Evolutionary conservation across 2,113 vertebrate species (phyloP).

Genomic region (Oncorhynchus clarkii): DNA sequence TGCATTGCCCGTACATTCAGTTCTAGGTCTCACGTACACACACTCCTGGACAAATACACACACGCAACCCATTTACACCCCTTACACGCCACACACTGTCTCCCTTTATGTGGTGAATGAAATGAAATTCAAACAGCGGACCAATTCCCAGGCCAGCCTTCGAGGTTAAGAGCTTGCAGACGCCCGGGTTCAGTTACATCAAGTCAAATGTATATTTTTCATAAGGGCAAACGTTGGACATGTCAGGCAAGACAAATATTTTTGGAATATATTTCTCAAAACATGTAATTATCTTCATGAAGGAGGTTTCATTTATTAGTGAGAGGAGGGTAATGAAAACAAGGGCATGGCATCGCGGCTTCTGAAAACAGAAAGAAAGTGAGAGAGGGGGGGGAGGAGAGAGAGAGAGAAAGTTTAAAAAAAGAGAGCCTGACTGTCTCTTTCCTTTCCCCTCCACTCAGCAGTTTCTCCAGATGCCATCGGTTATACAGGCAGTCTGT

Average conservation of each 20-base stretch:
- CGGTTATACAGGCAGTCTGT: neutral
- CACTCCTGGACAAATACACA: slow-evolving; percentile 14
- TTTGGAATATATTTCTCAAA: slow-evolving; percentile 40
- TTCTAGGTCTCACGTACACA: neutral
- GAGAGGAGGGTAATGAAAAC: slow-evolving; percentile 21
- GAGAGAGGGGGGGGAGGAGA: slow-evolving; percentile 4
- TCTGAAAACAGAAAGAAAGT: slow-evolving; percentile 16
- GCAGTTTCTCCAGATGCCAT: slow-evolving; percentile 29
- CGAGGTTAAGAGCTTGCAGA: slow-evolving; percentile 65
- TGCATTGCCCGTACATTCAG: neutral
- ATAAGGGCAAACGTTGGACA: slow-evolving; percentile 38
- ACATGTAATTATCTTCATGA: slow-evolving; percentile 57
- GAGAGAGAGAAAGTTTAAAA: slow-evolving; percentile 15
- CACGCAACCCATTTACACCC: neutral
- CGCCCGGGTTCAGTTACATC: slow-evolving; percentile 51
- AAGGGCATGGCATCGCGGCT: neutral
- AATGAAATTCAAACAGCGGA: slow-evolving; percentile 45
- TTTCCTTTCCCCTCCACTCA: slow-evolving; percentile 2
- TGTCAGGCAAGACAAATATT: slow-evolving; percentile 29
- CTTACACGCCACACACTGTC: slow-evolving; percentile 17
- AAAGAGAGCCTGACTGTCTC: slow-evolving; percentile 4
- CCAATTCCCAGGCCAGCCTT: slow-evolving; percentile 45
- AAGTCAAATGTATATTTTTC: slow-evolving; percentile 60
- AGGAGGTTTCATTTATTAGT: slow-evolving; percentile 43
- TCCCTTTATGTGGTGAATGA: slow-evolving; percentile 39